Base-by-base conservation (phyloP, 2,113 vertebrate genomes). In the Amblyornis subalaris region DNA sequence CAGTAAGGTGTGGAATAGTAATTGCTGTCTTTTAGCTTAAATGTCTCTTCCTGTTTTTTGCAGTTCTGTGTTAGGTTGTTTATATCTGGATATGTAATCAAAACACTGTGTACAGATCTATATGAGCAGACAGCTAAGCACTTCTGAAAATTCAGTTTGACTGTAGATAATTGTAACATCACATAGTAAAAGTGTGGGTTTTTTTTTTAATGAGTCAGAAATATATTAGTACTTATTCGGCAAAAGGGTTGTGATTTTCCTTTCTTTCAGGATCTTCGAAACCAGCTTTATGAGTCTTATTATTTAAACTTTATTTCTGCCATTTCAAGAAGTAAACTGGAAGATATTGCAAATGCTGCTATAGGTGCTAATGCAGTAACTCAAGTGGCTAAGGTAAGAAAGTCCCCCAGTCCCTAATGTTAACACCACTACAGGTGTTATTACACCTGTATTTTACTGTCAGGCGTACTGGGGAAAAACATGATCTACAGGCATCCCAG, bases 231-330 rank as follows among this genome's bases (percentile, higher is more conserved):
- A 53, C 31, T 77, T 93, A 33, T 8, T 67, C 55, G 22, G 50
- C 71, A 89, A 60, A 94, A 92, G 91, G 28, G 1, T 44, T 77
- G 14, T 95, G 89, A 4, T 40, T 92, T 96, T 93, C 19, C 22
- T 61, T 94, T 53, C 54, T 97, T 96, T 60, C 78, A 99, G 99
- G 99, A 99, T 96, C 98, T 99, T 97, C 98, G 99, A 96, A 99
- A 98, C 95, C 99, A 99, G 84, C 98, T 99, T 50, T 99, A 99
- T 88, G 99, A 99, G 95, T 98, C 98, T 17, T 99, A 99, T 94
- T 99, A 98, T 97, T 98, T 99, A 97, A 99, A 99, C 97, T 99
- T 99, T 96, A 99, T 99, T 98, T 99, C 99, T 77, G 99, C 99
- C 78, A 99, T 99, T 98, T 99, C 99, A 13, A 98, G 99, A 96